Evolutionary conservation across 1,140 invertebrate genomes (phyloP), one percentile per base, ranked within the genome.

Genomic region (Dinothrombium tinctorium): DNA sequence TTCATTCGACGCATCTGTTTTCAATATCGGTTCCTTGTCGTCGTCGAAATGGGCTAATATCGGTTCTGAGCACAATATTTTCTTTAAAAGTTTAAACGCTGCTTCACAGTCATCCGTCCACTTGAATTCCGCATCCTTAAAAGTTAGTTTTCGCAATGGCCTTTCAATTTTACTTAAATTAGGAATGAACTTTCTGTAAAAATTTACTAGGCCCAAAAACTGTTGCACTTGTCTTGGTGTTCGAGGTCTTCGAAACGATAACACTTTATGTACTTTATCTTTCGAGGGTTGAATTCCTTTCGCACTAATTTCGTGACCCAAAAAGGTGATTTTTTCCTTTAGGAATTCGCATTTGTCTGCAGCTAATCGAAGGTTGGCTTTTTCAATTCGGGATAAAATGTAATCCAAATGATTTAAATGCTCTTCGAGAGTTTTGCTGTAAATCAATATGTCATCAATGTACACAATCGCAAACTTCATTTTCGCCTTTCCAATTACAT

Each of bases 1-100:
- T 4, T 42, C 31, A 3, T 50, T 44, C 15, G 45, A 50, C 0
- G 54, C 55, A 42, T 59, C 57, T 19, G 36, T 43, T 14, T 26
- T 26, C n/a, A 43, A 28, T 29, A 28, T 20, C 4, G 17, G 19
- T 8, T 22, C n/a, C 26, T n/a, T 19, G 20, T 37, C 29, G 11
- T 19, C 14, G 2, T 17, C 22, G 15, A 19, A 40, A 37, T 11
- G 21, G 1, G 23, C 14, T 6, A 43, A 2, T 4, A 43, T 19
- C 8, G 44, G 47, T 6, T 25, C 9, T 31, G 33, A 28, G 7
- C 15, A 22, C 3, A 48, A 15, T 3, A 15, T 17, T 26, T 44
- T 26, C 17, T 44, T 43, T 3, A 49, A 28, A 2, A 17, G 11
- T 21, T 48, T 21, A 11, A 43, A 47, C 15, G 47, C 35, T n/a